Base-by-base conservation (phyloP, 2,113 vertebrate genomes). In the Narcine bancroftii region DNA sequence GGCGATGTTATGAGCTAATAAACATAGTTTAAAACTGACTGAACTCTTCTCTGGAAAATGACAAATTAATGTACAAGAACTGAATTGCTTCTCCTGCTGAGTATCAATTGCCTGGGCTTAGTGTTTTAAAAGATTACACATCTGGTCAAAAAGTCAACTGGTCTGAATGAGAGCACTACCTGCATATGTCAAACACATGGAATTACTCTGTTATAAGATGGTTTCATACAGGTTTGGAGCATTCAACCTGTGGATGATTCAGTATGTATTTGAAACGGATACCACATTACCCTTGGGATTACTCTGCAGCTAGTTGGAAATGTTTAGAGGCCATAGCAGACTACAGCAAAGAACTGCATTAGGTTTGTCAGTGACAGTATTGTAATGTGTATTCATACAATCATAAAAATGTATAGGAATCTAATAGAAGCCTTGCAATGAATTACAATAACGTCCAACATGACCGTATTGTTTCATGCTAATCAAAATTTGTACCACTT, bases 131-230 rank as follows among this genome's bases (percentile, higher is more conserved):
- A 91, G 39, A 66, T 33, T 91, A 71, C 89, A 91, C 21, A 91
- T 45, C 89, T 71, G 89, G 53, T 71, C 89, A 91, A 91, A 69
- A 71, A 71, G 89, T 91, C 89, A 91, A 91, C 65, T 33, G 15
- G 63, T 47, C 39, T 69, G 21, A 91, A 91, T 91, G 42, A 91
- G 39, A 47, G 26, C 36, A 71, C 3, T 2, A 47, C 45, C 63
- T 91, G 39, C 89, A 91, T 69, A 26, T 47, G 63, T 17, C 42
- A 71, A 91, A 69, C 89, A 91, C 10, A 91, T 71, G 39, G 63
- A 1, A 60, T 87, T 87, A 36, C 33, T 87, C 24, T 69, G 42
- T 65, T 45, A 42, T 17, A 36, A 69, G 63, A 91, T 89, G 60
- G n/a, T 66, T 65, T 89, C 4, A 0, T 65, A 45, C 39, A 47